Percentiles rank a stretch among this genome's conserved stretches.
Conservation (phyloP, 2,113 vertebrate species). For the Protomyctophum bolini region DNA sequence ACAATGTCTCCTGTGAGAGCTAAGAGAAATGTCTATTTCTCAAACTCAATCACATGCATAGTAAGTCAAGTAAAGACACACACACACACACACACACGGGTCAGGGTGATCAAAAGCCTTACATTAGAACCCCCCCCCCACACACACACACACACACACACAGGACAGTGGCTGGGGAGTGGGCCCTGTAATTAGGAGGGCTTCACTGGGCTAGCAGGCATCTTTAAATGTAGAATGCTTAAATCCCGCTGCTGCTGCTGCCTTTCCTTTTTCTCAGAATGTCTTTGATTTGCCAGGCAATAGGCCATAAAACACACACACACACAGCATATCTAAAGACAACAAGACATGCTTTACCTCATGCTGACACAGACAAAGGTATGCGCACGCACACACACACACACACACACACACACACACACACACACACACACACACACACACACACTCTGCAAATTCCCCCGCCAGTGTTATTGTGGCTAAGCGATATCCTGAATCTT, state of each 20-base stretch:
- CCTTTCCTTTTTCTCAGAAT: not conserved
- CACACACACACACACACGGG: slow-evolving; percentile 13
- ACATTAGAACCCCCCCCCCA: not conserved
- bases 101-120: slow-evolving; percentile 3
- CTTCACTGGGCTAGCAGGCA: not conserved
- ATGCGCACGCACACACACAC: slow-evolving; percentile 15
- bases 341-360: slow-evolving; percentile 24
- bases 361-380: slow-evolving; percentile 11
- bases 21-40: too few relatives aligned
- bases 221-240: slow-evolving; percentile 16
- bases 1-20: too few relatives aligned
- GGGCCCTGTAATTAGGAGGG: not conserved
- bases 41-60: not conserved
- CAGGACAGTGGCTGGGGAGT: not conserved
- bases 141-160: not conserved
- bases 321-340: slow-evolving; percentile 13
- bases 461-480: not conserved
- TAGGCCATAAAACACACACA: slow-evolving; percentile 11
- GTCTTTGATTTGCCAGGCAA: slow-evolving; percentile 23
- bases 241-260: not conserved
- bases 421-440: not conserved
- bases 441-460: not conserved
- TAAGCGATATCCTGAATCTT: not conserved
- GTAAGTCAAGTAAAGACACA: slow-evolving; percentile 3
- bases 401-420: slow-evolving; percentile 6